Evolutionary conservation across 2,888 invertebrate species (phyloP).

Genomic region (Cataglyphis altisquamis): DNA sequence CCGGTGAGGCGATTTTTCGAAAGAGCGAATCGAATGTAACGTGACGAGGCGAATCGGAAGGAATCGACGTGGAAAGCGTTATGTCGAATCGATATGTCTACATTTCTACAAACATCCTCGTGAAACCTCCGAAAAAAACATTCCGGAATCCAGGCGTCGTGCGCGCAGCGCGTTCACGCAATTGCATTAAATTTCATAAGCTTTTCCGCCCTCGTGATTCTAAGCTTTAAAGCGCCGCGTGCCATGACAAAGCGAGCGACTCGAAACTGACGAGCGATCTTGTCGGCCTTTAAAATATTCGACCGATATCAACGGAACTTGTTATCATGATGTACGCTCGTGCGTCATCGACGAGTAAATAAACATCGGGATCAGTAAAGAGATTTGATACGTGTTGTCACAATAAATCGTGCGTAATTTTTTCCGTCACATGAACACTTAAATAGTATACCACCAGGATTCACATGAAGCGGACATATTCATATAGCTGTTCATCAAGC

Average conservation of each 20-base stretch:
- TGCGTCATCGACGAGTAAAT: constrained; percentile 27
- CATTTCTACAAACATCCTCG: constrained; percentile 43
- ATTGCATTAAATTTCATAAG: constrained; percentile 67
- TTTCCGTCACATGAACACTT: not conserved
- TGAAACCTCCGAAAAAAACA: constrained; percentile 29
- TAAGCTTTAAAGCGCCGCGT: constrained; percentile 49
- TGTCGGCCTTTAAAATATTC: constrained; percentile 21
- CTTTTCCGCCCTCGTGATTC: constrained; percentile 54
- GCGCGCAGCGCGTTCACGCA: constrained; percentile 46
- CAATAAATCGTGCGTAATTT: constrained; percentile 43
- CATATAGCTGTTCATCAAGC: not conserved
- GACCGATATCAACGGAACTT: constrained; percentile 26
- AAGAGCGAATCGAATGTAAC: constrained; percentile 57
- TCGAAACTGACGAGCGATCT: not conserved
- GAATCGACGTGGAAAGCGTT: constrained; percentile 61
- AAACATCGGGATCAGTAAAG: not conserved
- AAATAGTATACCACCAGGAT: not conserved
- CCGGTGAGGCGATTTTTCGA: constrained; percentile 48
- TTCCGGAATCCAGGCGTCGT: constrained; percentile 17
- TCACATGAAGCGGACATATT: not conserved
- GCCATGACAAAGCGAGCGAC: constrained; percentile 10
- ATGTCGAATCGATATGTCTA: constrained; percentile 54
- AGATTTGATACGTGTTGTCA: constrained; percentile 1
- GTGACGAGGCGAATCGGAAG: constrained; percentile 55
- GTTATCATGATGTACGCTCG: constrained; percentile 5